phyloP scores from a whole-genome alignment of 2,797 vertebrate genomes.

The Botia kubotai region DNA sequence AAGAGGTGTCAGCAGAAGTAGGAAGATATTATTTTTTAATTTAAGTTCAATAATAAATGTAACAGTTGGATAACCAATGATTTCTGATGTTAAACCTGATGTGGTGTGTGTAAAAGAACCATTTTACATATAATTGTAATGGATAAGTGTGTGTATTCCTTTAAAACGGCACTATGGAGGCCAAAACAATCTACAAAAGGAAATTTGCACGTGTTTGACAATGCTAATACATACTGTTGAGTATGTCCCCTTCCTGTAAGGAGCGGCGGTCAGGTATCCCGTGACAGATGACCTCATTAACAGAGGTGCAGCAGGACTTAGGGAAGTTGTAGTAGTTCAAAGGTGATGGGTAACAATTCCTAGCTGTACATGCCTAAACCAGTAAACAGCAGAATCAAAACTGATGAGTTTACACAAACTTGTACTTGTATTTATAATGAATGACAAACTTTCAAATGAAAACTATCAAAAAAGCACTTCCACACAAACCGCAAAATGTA shows the following conservation, averaged over 20 bases:
- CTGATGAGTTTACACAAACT: background rate
- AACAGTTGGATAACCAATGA: too few species aligned
- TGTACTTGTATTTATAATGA: background rate
- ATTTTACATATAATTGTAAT: background rate
- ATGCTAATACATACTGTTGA: constrained; percentile 84
- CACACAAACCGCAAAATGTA: background rate
- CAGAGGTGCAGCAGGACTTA: constrained; percentile 98
- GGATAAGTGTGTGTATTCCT: background rate
- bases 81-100: too few species aligned
- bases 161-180: background rate
- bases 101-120: background rate
- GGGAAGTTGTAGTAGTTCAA: constrained; percentile 99
- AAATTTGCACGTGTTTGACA: background rate
- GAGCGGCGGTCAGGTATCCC: constrained; percentile 95
- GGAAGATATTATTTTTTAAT: background rate
- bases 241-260: constrained; percentile 94
- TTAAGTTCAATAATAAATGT: too few species aligned
- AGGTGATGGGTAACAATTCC: constrained; percentile 98
- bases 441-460: background rate
- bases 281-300: constrained; percentile 99
- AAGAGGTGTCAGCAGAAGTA: background rate
- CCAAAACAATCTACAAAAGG: background rate
- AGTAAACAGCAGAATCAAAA: background rate
- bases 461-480: background rate
- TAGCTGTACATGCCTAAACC: constrained; percentile 89